Evolutionary conservation across 2,888 invertebrate genomes (phyloP).

Genomic region (Oligia strigilis): DNA sequence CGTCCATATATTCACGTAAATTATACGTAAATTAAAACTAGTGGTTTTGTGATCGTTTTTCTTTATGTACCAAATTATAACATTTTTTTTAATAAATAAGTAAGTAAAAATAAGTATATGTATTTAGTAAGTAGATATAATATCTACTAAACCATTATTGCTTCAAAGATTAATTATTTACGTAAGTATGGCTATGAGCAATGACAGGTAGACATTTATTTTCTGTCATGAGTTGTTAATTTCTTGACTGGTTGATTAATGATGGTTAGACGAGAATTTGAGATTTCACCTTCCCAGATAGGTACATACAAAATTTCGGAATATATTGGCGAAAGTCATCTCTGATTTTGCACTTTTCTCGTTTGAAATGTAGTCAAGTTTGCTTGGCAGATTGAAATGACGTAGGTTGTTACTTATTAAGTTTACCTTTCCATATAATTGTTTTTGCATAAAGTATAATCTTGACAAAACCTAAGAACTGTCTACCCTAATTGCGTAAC

Average conservation of each 20-base stretch:
- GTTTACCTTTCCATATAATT: neutral
- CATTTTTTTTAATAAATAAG: too few relatives aligned
- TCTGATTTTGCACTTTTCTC: neutral
- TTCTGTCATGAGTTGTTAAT: constrained; percentile 56
- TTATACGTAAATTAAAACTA: neutral
- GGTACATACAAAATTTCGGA: neutral
- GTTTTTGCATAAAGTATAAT: neutral
- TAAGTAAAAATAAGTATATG: neutral
- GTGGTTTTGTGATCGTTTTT: neutral
- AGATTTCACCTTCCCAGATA: constrained; percentile 22
- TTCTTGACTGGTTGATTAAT: constrained; percentile 52
- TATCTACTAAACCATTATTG: neutral
- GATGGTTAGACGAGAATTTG: constrained; percentile 33
- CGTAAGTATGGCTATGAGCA: constrained; percentile 4
- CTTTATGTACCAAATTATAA: neutral
- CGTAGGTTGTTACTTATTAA: neutral
- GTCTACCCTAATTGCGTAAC: neutral
- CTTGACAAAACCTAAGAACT: neutral
- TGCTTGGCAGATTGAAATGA: neutral
- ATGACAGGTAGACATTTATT: constrained; percentile 48
- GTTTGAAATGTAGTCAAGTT: neutral
- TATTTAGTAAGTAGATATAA: neutral
- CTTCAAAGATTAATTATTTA: constrained; percentile 43
- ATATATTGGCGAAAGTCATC: neutral
- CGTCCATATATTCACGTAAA: too few relatives aligned